Conservation (phyloP, 2,797 vertebrate genomes). For the Serranus cabrilla region DNA sequence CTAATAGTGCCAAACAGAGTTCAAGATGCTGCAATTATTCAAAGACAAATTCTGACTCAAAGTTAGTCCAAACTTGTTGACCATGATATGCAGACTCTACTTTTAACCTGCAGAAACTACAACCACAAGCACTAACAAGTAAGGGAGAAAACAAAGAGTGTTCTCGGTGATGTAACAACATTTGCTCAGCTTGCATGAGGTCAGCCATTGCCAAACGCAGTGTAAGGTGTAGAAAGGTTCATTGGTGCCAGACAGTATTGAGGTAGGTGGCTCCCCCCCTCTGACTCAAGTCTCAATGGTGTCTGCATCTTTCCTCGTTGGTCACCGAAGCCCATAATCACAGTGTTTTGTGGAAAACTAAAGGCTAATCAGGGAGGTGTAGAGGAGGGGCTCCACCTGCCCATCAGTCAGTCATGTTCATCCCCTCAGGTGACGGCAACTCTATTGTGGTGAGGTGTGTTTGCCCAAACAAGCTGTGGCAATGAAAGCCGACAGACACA, state of each 20-base stretch:
- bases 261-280: conserved; percentile 41
- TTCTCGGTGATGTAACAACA: conserved; percentile 1
- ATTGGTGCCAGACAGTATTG: conserved; percentile 49
- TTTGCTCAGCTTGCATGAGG: conserved; percentile 36
- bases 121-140: not conserved
- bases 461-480: conserved; percentile 66
- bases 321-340: conserved; percentile 74
- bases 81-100: not conserved
- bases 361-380: conserved; percentile 66
- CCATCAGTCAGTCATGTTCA: conserved; percentile 61
- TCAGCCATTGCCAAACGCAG: conserved; percentile 21
- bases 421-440: conserved; percentile 52
- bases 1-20: not conserved
- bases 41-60: not conserved
- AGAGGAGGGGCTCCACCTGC: conserved; percentile 65
- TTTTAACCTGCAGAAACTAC: conserved; percentile 14
- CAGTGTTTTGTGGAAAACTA: conserved; percentile 69
- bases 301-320: conserved; percentile 46
- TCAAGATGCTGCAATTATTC: conserved; percentile 9
- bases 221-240: conserved; percentile 36
- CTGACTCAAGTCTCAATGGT: conserved; percentile 53
- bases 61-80: not conserved
- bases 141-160: conserved; percentile 1
- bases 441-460: conserved; percentile 54
- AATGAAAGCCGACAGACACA: conserved; percentile 57